phyloP scores from a whole-genome alignment of 2,888 invertebrate genomes.

The Liodrosophila aerea region DNA sequence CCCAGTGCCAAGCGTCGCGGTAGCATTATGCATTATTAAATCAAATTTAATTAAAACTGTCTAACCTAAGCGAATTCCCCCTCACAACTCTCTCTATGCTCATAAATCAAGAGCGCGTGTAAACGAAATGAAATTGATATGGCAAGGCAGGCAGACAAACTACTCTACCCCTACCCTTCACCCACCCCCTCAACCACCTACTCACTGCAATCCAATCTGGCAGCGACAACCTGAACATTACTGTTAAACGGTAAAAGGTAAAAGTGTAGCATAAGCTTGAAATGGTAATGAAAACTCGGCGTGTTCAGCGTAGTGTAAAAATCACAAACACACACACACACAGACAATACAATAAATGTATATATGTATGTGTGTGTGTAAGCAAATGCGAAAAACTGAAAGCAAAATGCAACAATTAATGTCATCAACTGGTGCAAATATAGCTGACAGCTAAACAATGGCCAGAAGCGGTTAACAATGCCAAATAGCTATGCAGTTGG shows the following conservation, averaged over 20 bases:
- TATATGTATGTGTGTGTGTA: constrained; percentile 1
- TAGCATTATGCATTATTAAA: constrained; percentile 65
- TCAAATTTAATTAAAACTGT: constrained; percentile 72
- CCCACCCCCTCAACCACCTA: not conserved
- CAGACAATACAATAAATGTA: not conserved
- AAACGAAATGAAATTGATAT: constrained; percentile 54
- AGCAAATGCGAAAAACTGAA: constrained; percentile 25
- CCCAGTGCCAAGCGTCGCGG: not conserved
- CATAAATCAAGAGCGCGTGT: constrained; percentile 60
- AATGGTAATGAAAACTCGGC: constrained; percentile 35
- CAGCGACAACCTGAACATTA: not conserved
- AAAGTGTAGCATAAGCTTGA: constrained; percentile 16
- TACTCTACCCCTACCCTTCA: no score
- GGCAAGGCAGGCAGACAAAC: not conserved
- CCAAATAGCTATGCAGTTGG: constrained; percentile 46
- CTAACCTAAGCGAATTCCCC: constrained; percentile 46
- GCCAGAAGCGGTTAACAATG: constrained; percentile 57
- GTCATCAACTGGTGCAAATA: constrained; percentile 62
- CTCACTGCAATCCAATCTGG: constrained; percentile 32
- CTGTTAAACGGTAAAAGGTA: constrained; percentile 1
- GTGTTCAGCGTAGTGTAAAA: constrained; percentile 28
- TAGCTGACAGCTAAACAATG: constrained; percentile 51
- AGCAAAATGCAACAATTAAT: constrained; percentile 70
- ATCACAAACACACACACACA: constrained; percentile 20
- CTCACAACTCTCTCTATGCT: constrained; percentile 37